Evolutionary conservation across 2,113 vertebrate genomes (phyloP).

Genomic region (Cynoglossus semilaevis): DNA sequence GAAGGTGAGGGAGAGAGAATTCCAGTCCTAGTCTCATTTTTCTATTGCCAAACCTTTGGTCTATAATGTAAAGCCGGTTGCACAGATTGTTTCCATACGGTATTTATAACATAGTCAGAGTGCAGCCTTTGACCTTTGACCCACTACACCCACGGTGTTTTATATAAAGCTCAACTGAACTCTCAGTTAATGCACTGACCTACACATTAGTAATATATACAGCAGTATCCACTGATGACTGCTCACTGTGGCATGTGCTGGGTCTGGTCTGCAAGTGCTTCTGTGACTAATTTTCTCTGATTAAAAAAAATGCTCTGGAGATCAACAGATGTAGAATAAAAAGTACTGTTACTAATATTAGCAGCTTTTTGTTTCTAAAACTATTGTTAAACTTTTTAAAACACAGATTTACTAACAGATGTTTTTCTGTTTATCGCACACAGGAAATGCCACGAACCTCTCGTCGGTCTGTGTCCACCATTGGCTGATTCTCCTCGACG

Average conservation of each 20-base stretch:
- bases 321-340: neutral
- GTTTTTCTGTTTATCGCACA: too few relatives aligned
- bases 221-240: constrained; percentile 3
- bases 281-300: too few relatives aligned
- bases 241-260: constrained; percentile 6
- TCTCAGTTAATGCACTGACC: neutral
- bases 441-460: too few relatives aligned
- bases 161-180: neutral
- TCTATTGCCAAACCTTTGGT: too few relatives aligned
- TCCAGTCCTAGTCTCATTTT: too few relatives aligned
- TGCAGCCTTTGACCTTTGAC: neutral
- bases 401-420: too few relatives aligned
- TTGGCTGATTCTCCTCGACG: too few relatives aligned
- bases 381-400: too few relatives aligned
- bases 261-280: constrained; percentile 7
- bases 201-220: neutral
- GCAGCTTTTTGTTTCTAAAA: too few relatives aligned
- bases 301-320: too few relatives aligned
- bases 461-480: too few relatives aligned
- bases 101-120: neutral
- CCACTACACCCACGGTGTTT: neutral
- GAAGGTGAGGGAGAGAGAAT: too few relatives aligned
- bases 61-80: neutral
- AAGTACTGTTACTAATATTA: neutral
- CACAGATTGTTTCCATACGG: neutral